Conservation (phyloP, 1,140 invertebrate species). For the fruit fly (Drosophila melanogaster) region DNA sequence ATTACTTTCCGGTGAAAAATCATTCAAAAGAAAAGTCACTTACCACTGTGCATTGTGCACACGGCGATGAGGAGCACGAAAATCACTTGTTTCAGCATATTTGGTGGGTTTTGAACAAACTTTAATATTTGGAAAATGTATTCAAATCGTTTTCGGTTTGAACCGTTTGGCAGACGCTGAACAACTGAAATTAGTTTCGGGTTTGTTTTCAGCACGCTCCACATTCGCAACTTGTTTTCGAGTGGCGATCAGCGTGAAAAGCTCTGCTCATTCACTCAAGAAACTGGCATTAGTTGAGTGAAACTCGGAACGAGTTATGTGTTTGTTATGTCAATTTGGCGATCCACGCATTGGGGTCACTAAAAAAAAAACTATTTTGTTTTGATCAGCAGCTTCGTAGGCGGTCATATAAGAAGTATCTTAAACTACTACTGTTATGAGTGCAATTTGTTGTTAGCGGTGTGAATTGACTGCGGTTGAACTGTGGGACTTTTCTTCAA, state of each 20-base stretch:
- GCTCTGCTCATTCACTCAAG: slow-evolving; percentile 26
- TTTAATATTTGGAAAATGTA: background rate
- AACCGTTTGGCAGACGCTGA: slow-evolving; percentile 47
- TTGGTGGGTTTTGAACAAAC: slow-evolving; percentile 8
- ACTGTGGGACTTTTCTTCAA: slow-evolving; percentile 19
- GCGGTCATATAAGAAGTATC: slow-evolving; percentile 11
- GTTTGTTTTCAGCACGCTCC: slow-evolving; percentile 10
- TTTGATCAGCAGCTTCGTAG: slow-evolving; percentile 68
- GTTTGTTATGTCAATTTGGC: slow-evolving; percentile 19
- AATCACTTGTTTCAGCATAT: slow-evolving; percentile 66
- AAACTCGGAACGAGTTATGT: slow-evolving; percentile 64
- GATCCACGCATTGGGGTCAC: slow-evolving; percentile 33
- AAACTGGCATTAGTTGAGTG: slow-evolving; percentile 54
- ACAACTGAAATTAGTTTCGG: slow-evolving; percentile 61
- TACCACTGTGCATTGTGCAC: slow-evolving; percentile 65
- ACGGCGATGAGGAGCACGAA: slow-evolving; percentile 55
- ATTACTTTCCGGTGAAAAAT: background rate
- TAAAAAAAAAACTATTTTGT: slow-evolving; percentile 65
- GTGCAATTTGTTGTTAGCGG: slow-evolving; percentile 6
- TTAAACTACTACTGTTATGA: slow-evolving; percentile 7
- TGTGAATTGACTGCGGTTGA: slow-evolving; percentile 18
- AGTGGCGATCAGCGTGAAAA: slow-evolving; percentile 17
- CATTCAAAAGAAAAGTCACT: slow-evolving; percentile 20
- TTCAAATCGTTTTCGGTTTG: slow-evolving; percentile 9
- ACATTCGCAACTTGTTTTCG: slow-evolving; percentile 17